Conservation (phyloP, 2,113 vertebrate genomes). For the Thunnus maccoyii region DNA sequence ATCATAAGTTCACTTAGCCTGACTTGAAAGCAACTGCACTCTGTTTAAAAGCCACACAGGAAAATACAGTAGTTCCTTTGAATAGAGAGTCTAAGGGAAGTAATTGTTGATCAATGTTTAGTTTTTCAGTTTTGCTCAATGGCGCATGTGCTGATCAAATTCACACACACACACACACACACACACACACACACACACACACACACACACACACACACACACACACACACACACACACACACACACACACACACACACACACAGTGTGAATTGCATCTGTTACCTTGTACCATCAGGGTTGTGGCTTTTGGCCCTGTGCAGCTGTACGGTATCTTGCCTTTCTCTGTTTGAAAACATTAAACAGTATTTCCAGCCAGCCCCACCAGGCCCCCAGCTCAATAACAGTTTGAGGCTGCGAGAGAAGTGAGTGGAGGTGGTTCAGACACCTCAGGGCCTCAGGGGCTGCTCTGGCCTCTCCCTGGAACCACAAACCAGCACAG, state of each 20-base stretch:
- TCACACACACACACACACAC: conserved; percentile 1
- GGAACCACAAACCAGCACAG: conserved; percentile 78
- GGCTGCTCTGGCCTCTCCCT: conserved; percentile 75
- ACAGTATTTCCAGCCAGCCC: conserved; percentile 82
- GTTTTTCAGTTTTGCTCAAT: conserved; percentile 51
- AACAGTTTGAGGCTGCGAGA: conserved; percentile 82
- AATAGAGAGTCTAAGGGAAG: conserved; percentile 40
- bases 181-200: conserved; percentile 8
- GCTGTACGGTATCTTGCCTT: conserved; percentile 70
- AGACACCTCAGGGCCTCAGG: conserved; percentile 82
- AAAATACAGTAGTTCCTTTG: conserved; percentile 32
- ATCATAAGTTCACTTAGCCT: conserved; percentile 55
- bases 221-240: background rate
- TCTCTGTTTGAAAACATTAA: conserved; percentile 80
- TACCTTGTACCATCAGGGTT: conserved; percentile 61
- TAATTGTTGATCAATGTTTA: conserved; percentile 58
- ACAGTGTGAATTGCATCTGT: conserved; percentile 41
- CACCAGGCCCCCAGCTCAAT: conserved; percentile 83
- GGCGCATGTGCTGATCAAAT: conserved; percentile 32
- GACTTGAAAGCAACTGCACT: conserved; percentile 55
- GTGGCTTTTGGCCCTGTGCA: conserved; percentile 73
- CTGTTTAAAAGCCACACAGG: conserved; percentile 24
- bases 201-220: conserved; percentile 10
- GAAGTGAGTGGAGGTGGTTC: conserved; percentile 80
- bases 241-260: conserved; percentile 7